phyloP scores from a whole-genome alignment of 2,113 vertebrate genomes.

The Chloropsis cyanopogon region DNA sequence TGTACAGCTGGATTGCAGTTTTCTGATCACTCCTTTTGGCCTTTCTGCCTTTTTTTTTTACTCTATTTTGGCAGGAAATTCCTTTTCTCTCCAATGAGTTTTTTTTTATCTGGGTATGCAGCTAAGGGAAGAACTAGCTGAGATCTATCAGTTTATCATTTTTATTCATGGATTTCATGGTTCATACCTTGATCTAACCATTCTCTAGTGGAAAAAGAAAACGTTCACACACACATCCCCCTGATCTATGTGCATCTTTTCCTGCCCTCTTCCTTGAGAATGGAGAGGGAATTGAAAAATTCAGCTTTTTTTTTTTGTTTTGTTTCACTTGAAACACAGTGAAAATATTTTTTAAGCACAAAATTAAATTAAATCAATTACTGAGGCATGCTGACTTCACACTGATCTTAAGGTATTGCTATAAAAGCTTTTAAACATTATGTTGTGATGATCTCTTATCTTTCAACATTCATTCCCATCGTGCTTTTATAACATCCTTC shows the following conservation, averaged over 20 bases:
- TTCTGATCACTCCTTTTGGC: neutral
- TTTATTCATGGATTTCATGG: neutral
- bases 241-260: rapidly evolving
- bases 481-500: neutral
- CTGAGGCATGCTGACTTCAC: neutral
- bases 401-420: neutral
- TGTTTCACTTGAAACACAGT: neutral
- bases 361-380: neutral
- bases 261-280: neutral
- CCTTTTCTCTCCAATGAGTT: neutral
- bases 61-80: neutral
- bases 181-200: neutral
- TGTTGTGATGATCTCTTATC: neutral
- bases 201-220: neutral
- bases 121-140: neutral
- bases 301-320: rapidly evolving
- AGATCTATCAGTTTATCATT: neutral
- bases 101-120: neutral
- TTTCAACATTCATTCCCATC: neutral
- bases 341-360: neutral
- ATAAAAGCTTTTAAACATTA: neutral
- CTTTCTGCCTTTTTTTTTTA: neutral
- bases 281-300: neutral
- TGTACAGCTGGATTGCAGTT: neutral
- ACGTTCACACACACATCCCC: rapidly evolving